phyloP scores from a whole-genome alignment of 2,888 invertebrate genomes.

The Flexamia atlantica region DNA sequence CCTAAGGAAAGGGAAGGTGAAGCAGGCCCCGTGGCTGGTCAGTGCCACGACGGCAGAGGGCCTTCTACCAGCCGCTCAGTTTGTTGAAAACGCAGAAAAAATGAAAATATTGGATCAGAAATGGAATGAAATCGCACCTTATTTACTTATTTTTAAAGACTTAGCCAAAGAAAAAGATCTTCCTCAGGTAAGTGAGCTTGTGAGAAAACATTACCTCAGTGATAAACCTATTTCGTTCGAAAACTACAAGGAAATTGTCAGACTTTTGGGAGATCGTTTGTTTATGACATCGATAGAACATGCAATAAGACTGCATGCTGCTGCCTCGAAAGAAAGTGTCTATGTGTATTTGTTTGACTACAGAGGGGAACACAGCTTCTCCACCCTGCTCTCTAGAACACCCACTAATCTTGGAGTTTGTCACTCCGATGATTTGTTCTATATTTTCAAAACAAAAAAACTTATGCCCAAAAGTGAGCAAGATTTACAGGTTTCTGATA shows the following conservation, averaged over 20 bases:
- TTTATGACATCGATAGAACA: constrained; percentile 23
- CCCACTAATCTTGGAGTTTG: constrained; percentile 25
- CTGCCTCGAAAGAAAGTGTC: constrained; percentile 1
- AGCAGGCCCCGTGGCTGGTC: constrained; percentile 84
- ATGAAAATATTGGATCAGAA: constrained; percentile 64
- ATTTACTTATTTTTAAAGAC: constrained; percentile 70
- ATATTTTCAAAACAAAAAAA: constrained; percentile 74
- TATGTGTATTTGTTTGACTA: constrained; percentile 56
- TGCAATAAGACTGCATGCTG: constrained; percentile 40
- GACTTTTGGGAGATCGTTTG: constrained; percentile 35
- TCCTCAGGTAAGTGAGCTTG: constrained; percentile 65
- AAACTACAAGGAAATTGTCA: not conserved
- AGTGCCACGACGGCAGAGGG: constrained; percentile 84
- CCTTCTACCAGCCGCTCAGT: constrained; percentile 81
- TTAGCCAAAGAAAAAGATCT: constrained; percentile 65
- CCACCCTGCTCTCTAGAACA: not conserved
- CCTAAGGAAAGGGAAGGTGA: constrained; percentile 79
- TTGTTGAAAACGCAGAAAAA: constrained; percentile 40
- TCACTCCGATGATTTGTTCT: constrained; percentile 42
- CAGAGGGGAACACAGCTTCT: constrained; percentile 30
- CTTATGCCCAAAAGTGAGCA: constrained; percentile 75
- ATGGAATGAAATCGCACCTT: constrained; percentile 70
- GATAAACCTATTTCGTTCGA: constrained; percentile 14
- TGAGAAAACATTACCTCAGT: constrained; percentile 69
- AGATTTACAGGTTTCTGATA: constrained; percentile 77